Base-by-base conservation (phyloP, 37 sponge, comb jelly and placozoan genomes). In the Hexactinellida sp. region DNA sequence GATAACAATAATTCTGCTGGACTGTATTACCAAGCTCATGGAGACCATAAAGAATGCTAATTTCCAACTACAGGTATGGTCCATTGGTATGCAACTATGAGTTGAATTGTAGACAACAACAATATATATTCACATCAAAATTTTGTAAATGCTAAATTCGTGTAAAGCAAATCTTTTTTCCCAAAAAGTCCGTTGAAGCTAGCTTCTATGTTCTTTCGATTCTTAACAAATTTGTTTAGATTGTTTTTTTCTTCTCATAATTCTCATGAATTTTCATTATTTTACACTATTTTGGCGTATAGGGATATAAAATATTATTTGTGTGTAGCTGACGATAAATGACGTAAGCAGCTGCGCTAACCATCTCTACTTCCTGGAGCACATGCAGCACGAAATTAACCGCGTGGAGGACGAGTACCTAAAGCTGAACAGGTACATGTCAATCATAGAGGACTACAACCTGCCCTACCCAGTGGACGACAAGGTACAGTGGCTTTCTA, bases 1-100 rank as follows among this genome's bases (percentile, higher is more conserved):
- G 9, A 47, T 93, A 0, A 91, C 89, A 1, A 63, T 21, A 23
- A 63, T 63, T 7, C 76, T 21, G 84, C 5, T 24, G 7, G 38
- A 39, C 7, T 5, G 7, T 13, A 63, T 63, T 3, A 63, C 30
- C 5, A 10, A 63, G 30, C 34, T 63, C 25, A 63, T n/a, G 21
- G 76, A 63, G 76, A 28, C 3, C 5, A 63, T 63, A 7, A 63
- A 63, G 34, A 5, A 63, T 63, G 76, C 76, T 63, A 63, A 63
- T 28, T 63, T 63, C 76, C 25, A 63, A 23, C 76, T 63, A 25
- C 76, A 63, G 30, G 76, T 63, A 63, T 25, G 34, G 30, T 25
- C n/a, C n/a, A n/a, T n/a, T n/a, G n/a, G n/a, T n/a, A n/a, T n/a
- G n/a, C n/a, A n/a, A n/a, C n/a, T n/a, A n/a, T n/a, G n/a, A n/a